Conservation (phyloP, 2,797 vertebrate genomes). For the Xerus rutilus region DNA sequence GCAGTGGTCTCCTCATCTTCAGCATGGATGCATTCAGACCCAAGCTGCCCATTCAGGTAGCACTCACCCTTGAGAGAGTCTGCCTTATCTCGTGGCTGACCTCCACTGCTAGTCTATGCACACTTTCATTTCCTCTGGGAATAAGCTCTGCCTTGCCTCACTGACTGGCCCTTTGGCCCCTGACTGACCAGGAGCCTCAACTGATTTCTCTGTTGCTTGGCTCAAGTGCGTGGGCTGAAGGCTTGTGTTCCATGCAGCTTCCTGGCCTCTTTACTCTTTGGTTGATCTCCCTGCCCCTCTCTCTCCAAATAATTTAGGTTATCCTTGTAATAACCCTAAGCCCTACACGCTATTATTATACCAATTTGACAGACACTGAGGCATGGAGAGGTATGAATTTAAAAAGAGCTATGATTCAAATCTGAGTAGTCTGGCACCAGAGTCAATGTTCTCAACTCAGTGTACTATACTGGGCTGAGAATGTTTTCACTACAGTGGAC, state of each 20-base stretch:
- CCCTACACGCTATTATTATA: neutral
- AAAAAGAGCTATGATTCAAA: neutral
- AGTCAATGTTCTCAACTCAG: neutral
- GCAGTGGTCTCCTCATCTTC: neutral
- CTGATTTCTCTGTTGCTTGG: fast-evolving
- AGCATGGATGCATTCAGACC: neutral
- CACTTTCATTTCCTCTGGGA: neutral
- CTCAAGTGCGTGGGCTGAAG: neutral
- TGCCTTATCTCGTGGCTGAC: neutral
- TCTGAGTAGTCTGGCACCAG: neutral
- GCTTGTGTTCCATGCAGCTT: neutral
- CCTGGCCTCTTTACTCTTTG: neutral
- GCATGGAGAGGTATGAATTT: neutral
- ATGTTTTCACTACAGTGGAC: neutral
- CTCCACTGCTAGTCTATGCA: neutral
- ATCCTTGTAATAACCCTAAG: neutral
- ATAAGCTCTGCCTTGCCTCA: neutral
- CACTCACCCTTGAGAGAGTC: neutral
- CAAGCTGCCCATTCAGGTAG: neutral
- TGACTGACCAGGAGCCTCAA: neutral
- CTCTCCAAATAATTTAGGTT: neutral
- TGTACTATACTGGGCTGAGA: neutral
- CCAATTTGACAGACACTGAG: neutral
- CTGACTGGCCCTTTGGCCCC: neutral
- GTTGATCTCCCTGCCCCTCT: neutral